Base-by-base conservation (phyloP, 1,140 invertebrate genomes). In the Drosophila persimilis region DNA sequence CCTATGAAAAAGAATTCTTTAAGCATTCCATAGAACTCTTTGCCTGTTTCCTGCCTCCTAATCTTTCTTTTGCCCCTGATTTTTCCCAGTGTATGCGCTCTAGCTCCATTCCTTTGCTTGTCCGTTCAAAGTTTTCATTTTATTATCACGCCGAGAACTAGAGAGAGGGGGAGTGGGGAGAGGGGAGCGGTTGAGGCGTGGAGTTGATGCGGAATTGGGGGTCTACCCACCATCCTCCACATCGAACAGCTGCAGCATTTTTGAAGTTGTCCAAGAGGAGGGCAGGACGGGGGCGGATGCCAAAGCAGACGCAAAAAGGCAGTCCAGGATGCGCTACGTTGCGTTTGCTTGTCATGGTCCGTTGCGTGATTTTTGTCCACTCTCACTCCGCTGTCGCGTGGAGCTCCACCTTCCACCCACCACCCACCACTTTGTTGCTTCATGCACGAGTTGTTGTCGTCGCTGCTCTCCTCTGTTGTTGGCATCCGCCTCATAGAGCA, bases 271-370 rank as follows among this genome's bases (percentile, higher is more conserved):
- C 72, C 78, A 77, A 47, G 44, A 48, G 69, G 70, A 73, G 24
- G 39, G 31, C 55, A 41, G 47, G 67, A 48, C 57, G 51, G 31
- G 9, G 26, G 9, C 43, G 20, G 17, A 17, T 50, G 31, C 51
- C 43, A 13, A 7, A 54, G 51, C 44, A 60, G 60, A 47, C 57
- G 77, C 60, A 69, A 69, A 63, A 56, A 78, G 72, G 67, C 77
- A 62, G 48, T 39, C 70, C 81, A 81, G 81, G 83, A 86, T 86
- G 83, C 83, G 83, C 83, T 81, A 88, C 78, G 83, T 79, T 86
- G 83, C 83, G 83, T 86, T 86, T 88, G 83, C 78, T 88, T 86
- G 83, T 88, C 83, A 86, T 88, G 83, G 74, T 88, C 78, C 65
- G 83, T 76, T 86, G 83, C 83, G 78, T 86, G 83, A 86, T 86